Base-by-base conservation (phyloP, 2,888 invertebrate species). In the Trachelus iudaicus region DNA sequence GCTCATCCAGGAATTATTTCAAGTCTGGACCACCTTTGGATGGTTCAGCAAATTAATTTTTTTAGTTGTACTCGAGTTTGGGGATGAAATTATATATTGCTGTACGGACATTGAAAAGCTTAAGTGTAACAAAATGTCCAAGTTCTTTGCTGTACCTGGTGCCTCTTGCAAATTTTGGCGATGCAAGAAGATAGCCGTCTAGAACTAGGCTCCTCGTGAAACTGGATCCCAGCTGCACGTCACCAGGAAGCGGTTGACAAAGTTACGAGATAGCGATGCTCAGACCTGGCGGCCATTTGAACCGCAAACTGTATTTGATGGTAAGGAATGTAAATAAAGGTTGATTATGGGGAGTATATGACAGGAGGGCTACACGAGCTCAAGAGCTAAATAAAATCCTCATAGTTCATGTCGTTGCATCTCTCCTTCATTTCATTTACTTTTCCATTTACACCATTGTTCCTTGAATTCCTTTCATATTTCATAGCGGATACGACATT, bases 301-400 rank as follows among this genome's bases (percentile, higher is more conserved):
- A 88, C 88, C 88, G 83, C 88, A 85, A 85, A 86, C 86, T 86
- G 88, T 88, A 88, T 87, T 88, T 88, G 87, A 84, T 83, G 83
- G 85, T 84, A 85, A 87, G 82, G 81, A 87, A 86, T 83, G 86
- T 86, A 86, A 86, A 86, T 86, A 83, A 85, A 86, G 83, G 83
- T 85, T 11, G 34, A 31, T 34, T 34, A 34, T 34, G 71, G 31
- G 9, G 15, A 31, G 12, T 2, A 34, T 11, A 12, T 4, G 31
- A 34, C 31, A 33, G 34, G 13, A 34, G 31, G 11, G 12, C 4
- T 12, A 13, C 71, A 31, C 34, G 31, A 33, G n/a, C 13, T 73
- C 40, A 30, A 15, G 33, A 9, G 73, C 82, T 85, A 85, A 87
- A 85, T 86, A 85, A 86, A 85, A 84, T 85, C 80, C 82, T 86